Percentiles rank a stretch among this genome's conserved stretches.
Evolutionary conservation across 2,113 vertebrate species (phyloP).

Genomic region (Cyanoramphus novaezelandiae): DNA sequence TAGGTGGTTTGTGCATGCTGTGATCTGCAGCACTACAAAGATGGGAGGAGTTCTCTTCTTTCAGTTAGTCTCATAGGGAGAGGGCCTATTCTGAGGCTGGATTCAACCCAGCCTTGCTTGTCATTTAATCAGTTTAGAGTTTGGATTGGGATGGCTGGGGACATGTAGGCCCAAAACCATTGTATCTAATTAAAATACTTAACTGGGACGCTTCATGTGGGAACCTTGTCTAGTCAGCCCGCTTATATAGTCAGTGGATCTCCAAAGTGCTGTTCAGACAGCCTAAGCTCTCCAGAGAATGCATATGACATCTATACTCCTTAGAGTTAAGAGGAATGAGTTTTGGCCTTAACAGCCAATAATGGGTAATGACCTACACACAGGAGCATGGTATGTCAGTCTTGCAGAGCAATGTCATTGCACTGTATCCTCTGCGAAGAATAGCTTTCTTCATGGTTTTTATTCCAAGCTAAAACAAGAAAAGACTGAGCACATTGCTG

Average conservation of each 20-base stretch:
- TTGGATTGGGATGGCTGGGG: not conserved
- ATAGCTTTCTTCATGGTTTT: not conserved
- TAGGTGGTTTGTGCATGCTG: not conserved
- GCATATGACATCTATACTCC: not conserved
- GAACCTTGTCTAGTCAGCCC: not conserved
- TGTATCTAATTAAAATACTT: constrained; percentile 8
- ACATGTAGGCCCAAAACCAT: not conserved
- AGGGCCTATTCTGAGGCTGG: not conserved
- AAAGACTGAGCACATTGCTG: not conserved
- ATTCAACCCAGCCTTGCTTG: not conserved
- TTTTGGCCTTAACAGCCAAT: not conserved
- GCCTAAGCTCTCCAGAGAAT: not conserved
- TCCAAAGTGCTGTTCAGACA: not conserved
- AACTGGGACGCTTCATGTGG: not conserved
- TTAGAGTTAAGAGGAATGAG: not conserved
- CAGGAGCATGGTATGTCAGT: not conserved
- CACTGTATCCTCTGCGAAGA: not conserved
- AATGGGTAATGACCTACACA: not conserved
- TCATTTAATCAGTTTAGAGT: not conserved
- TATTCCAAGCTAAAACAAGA: not conserved
- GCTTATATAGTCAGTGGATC: not conserved
- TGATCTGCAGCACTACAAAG: not conserved
- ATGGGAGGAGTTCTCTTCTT: not conserved
- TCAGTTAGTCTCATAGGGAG: not conserved
- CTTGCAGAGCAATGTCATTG: not conserved